Percentiles rank a stretch among this genome's conserved stretches.
Evolutionary conservation across 2,888 invertebrate species (phyloP).

Genomic region (Thymelicus sylvestris): DNA sequence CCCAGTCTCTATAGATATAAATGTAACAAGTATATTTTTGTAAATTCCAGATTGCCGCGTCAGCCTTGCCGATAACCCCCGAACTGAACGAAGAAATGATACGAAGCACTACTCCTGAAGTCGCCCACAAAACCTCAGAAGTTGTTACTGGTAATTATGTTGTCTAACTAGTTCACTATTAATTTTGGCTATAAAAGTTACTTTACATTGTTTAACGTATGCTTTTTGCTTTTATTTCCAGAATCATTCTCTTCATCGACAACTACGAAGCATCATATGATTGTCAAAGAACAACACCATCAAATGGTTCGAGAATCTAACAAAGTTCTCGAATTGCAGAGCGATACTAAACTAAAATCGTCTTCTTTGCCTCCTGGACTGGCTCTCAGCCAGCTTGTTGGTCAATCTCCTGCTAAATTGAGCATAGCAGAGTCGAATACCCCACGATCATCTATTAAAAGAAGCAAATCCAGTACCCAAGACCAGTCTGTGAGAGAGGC

Average conservation of each 20-base stretch:
- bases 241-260: slow-evolving; percentile 84
- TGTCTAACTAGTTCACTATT: background rate
- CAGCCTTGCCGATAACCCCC: slow-evolving; percentile 88
- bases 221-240: slow-evolving; percentile 54
- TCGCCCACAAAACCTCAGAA: slow-evolving; percentile 73
- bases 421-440: slow-evolving; percentile 76
- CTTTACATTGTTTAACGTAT: background rate
- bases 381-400: slow-evolving; percentile 79
- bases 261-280: slow-evolving; percentile 74
- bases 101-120: slow-evolving; percentile 87
- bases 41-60: slow-evolving; percentile 80
- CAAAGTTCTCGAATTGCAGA: slow-evolving; percentile 70
- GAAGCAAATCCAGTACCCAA: slow-evolving; percentile 81
- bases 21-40: background rate
- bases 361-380: slow-evolving; percentile 87
- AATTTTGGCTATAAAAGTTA: background rate
- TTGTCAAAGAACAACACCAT: slow-evolving; percentile 71
- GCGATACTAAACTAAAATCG: slow-evolving; percentile 85
- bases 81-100: slow-evolving; percentile 91
- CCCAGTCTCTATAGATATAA: too few relatives aligned
- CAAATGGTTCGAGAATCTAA: slow-evolving; percentile 72
- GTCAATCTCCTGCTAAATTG: slow-evolving; percentile 80
- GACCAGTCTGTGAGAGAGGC: slow-evolving; percentile 69
- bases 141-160: slow-evolving; percentile 74
- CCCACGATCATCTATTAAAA: slow-evolving; percentile 75